phyloP scores from a whole-genome alignment of 37 sponge, comb jelly and placozoan species.

The Oopsacas minuta region DNA sequence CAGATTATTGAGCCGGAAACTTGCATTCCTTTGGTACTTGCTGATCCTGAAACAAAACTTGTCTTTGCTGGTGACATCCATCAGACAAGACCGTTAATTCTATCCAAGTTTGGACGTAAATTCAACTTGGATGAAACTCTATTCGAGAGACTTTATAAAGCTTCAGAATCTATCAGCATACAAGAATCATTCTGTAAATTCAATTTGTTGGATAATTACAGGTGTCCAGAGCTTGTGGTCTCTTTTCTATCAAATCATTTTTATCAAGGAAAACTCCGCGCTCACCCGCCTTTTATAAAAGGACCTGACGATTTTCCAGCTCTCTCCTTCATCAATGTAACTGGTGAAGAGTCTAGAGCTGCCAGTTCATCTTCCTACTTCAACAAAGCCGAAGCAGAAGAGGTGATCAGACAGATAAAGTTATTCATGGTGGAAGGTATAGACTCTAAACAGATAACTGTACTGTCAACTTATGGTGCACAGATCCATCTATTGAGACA shows the following conservation, averaged over 20 bases:
- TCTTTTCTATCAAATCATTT: neutral
- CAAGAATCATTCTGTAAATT: neutral
- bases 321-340: neutral
- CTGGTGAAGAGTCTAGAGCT: neutral
- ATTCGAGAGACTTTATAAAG: neutral
- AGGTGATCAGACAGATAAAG: neutral
- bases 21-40: conserved; percentile 8
- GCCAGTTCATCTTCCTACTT: neutral
- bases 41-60: neutral
- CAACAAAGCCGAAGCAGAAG: neutral
- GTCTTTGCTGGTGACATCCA: neutral
- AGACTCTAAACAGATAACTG: neutral
- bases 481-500: neutral
- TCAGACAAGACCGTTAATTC: neutral
- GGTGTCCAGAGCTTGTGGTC: neutral
- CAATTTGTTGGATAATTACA: neutral
- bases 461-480: neutral
- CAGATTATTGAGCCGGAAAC: neutral
- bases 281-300: neutral
- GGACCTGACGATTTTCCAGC: neutral
- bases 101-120: neutral
- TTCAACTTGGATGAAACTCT: neutral
- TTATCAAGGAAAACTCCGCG: neutral
- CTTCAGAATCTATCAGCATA: neutral
- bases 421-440: neutral